Evolutionary conservation across 2,888 invertebrate genomes (phyloP).

Genomic region (Trimorus sp.): DNA sequence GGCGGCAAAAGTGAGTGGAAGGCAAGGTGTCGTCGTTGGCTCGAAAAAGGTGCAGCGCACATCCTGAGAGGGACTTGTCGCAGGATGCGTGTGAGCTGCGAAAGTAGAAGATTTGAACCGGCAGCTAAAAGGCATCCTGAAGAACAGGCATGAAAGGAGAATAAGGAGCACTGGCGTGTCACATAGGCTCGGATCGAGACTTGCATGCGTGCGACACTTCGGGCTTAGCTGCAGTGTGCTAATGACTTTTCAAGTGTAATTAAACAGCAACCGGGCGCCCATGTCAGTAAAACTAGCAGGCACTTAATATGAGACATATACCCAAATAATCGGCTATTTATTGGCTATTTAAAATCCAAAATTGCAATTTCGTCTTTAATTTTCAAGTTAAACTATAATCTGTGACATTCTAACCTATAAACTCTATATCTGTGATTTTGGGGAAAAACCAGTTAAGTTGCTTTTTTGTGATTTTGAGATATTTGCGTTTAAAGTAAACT

Average conservation of each 20-base stretch:
- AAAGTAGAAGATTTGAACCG: slow-evolving; percentile 78
- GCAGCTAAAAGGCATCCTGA: slow-evolving; percentile 76
- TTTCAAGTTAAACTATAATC: too few species aligned
- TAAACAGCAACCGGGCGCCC: slow-evolving; percentile 49
- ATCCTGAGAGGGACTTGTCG: slow-evolving; percentile 70
- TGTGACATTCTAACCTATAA: too few species aligned
- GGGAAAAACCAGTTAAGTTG: too few species aligned
- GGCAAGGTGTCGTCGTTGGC: slow-evolving; percentile 61
- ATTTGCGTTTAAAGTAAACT: too few species aligned
- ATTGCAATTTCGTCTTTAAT: too few species aligned
- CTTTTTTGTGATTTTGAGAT: too few species aligned
- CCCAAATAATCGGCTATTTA: too few species aligned
- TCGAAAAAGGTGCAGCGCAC: slow-evolving; percentile 47
- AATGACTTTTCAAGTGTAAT: slow-evolving; percentile 54
- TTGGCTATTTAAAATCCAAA: too few species aligned
- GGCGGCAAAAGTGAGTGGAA: slow-evolving; percentile 51
- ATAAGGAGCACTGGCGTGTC: slow-evolving; percentile 69
- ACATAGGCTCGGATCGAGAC: slow-evolving; percentile 40
- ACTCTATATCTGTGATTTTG: too few species aligned
- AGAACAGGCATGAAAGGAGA: slow-evolving; percentile 72
- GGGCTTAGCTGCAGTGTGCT: slow-evolving; percentile 36
- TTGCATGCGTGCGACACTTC: slow-evolving; percentile 38
- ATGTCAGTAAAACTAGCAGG: too few species aligned
- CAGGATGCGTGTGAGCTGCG: slow-evolving; percentile 68
- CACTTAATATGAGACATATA: too few species aligned